phyloP scores from a whole-genome alignment of 2,888 invertebrate genomes.

The Dryomyza anilis region DNA sequence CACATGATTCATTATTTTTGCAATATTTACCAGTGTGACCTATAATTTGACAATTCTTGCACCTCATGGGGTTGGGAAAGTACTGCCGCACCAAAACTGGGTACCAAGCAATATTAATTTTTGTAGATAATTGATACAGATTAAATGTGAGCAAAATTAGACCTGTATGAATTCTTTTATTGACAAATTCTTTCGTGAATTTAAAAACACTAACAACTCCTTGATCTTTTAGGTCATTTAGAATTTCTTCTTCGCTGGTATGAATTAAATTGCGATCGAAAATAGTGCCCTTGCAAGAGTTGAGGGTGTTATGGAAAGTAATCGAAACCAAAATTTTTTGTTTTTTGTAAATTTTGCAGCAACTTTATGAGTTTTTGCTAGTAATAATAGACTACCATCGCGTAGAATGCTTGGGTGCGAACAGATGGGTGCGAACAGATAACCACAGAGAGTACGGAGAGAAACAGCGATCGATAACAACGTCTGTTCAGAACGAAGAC shows the following conservation, averaged over 20 bases:
- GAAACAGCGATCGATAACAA: too few relatives aligned
- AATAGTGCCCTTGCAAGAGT: slow-evolving; percentile 2
- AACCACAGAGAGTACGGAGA: too few relatives aligned
- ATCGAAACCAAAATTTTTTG: slow-evolving; percentile 5
- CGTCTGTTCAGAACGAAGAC: too few relatives aligned
- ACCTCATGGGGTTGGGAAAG: slow-evolving; percentile 18
- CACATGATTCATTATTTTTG: not conserved
- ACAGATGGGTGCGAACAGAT: too few relatives aligned
- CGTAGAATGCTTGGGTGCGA: slow-evolving; percentile 2
- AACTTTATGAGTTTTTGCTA: too few relatives aligned
- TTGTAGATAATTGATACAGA: not conserved
- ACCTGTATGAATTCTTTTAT: not conserved
- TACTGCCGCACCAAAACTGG: not conserved
- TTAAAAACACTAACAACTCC: not conserved
- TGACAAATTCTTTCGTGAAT: not conserved
- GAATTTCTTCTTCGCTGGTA: not conserved
- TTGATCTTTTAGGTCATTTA: slow-evolving; percentile 2
- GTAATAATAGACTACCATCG: slow-evolving; percentile 4
- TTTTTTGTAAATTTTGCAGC: too few relatives aligned
- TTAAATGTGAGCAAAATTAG: not conserved
- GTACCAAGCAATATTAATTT: not conserved
- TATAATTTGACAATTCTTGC: slow-evolving; percentile 12
- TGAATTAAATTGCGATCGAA: not conserved
- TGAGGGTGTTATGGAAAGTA: not conserved
- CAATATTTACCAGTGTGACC: slow-evolving; percentile 13